These are phyloP conservation scores for Nyctibius bracteatus DNA, from an alignment of 2,113 vertebrate species.

Conservation along the genomic window DNA sequence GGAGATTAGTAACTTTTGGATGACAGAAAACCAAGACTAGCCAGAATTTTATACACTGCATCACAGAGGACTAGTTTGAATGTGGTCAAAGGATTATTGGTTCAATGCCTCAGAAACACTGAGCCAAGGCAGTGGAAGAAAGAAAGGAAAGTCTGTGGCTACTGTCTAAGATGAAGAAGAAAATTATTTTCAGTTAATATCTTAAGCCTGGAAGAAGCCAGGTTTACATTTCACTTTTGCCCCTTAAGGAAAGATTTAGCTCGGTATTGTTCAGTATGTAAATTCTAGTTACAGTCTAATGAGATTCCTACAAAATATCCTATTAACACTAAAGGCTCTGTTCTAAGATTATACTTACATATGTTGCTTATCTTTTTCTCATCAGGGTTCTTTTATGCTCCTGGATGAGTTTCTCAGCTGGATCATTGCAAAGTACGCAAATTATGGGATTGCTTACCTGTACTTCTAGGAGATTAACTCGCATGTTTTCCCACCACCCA, in stretches of 20 bases:
- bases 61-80: background rate
- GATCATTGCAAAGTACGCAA: constrained; percentile 30
- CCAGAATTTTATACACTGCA: background rate
- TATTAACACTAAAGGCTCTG: constrained; percentile 43
- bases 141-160: background rate
- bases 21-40: background rate
- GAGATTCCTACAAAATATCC: constrained; percentile 59
- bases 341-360: constrained; percentile 35
- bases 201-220: background rate
- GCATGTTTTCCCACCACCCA: background rate
- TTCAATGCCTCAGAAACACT: background rate
- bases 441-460: constrained; percentile 48
- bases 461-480: constrained; percentile 48
- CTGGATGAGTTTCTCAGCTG: constrained; percentile 45
- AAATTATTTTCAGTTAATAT: background rate
- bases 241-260: constrained; percentile 47
- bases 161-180: background rate
- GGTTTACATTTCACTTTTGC: constrained; percentile 28
- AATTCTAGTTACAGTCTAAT: constrained; percentile 54
- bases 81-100: background rate
- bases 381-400: constrained; percentile 50
- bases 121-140: background rate
- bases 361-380: constrained; percentile 56
- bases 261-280: constrained; percentile 35
- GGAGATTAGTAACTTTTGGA: background rate